Evolutionary conservation across 2,113 vertebrate genomes (phyloP), one percentile per base, ranked within the genome.

Genomic region (Chunga burmeisteri): DNA sequence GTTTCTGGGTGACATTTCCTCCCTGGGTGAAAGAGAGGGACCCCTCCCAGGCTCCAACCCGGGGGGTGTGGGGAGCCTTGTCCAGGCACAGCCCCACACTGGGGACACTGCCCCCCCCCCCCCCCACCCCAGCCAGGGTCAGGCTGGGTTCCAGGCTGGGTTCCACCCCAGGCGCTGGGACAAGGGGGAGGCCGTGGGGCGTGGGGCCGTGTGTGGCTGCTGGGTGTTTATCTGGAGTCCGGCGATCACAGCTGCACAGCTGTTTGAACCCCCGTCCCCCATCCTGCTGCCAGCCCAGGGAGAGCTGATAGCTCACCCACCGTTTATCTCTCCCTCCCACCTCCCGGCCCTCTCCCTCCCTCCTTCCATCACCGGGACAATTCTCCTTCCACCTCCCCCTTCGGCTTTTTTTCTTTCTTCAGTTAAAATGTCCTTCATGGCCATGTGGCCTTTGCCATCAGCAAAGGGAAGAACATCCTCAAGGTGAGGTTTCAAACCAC

Each of bases 1-100:
- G 32, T 27, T 46, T 58, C 25, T n/a, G 4, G 29, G 67, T 55
- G 44, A 42, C 16, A 26, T 88, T 74, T 72, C 9, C 6, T 10
- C 2, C 5, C 16, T 8, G 5, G 20, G 7, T 46, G 44, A n/a
- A 55, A 56, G 52, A 53, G 8, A 4, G 3, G 2, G 13, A 0
- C 4, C 27, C 10, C 26, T 23, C 10, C 20, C 30, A 56, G 50
- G 49, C 19, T 78, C 36, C 25, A 23, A 0, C 4, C 7, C 2
- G 6, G 19, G 7, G 46, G 7, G 3, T 67, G n/a, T 1, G 9
- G 80, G 18, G 50, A 58, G 14, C n/a, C 34, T 36, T 32, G 10
- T 47, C 30, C 40, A 32, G 22, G 6, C n/a, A 40, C 27, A 88
- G 23, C 32, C 44, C 16, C 32, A 25, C 1, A 1, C 0, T 8